These are phyloP conservation scores for Ladona fulva DNA, from an alignment of 1,140 invertebrate species.

Conservation along the genomic window DNA sequence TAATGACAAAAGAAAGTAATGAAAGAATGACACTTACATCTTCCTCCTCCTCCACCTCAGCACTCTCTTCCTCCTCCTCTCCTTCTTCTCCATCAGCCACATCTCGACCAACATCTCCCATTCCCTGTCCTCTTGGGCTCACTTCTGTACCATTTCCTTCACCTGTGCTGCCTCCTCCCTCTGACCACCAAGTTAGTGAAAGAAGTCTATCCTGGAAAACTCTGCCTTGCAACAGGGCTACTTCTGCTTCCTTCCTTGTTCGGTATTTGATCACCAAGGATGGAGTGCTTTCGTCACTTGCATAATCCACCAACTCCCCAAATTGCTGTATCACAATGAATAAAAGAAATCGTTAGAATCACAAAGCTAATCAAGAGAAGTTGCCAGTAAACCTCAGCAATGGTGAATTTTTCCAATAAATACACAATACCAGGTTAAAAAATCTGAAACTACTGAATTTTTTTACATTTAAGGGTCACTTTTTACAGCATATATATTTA, in stretches of 20 bases:
- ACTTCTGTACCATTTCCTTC: background rate
- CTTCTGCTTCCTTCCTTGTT: slow-evolving; percentile 62
- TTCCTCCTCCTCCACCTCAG: slow-evolving; percentile 37
- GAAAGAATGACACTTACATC: slow-evolving; percentile 27
- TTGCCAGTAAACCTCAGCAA: slow-evolving; percentile 12
- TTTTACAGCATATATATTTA: too few species aligned
- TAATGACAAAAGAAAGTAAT: too few species aligned
- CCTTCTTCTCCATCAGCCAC: slow-evolving; percentile 31
- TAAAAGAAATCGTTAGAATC: slow-evolving; percentile 26
- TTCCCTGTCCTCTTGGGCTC: background rate
- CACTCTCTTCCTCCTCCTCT: slow-evolving; percentile 35
- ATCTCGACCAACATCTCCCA: background rate
- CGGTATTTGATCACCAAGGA: slow-evolving; percentile 61
- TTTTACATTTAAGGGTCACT: too few species aligned
- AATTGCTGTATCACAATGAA: slow-evolving; percentile 44
- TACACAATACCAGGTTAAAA: background rate
- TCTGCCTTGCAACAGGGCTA: slow-evolving; percentile 52
- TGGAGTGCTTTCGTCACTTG: slow-evolving; percentile 53
- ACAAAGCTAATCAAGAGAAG: background rate
- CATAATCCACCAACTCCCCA: slow-evolving; percentile 59
- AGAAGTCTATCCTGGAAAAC: slow-evolving; percentile 49
- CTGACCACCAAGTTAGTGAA: slow-evolving; percentile 33
- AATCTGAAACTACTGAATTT: too few species aligned
- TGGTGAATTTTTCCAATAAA: background rate
- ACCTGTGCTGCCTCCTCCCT: background rate